Conservation (phyloP, 1,140 invertebrate genomes). For the Propsilocerus akamusi region DNA sequence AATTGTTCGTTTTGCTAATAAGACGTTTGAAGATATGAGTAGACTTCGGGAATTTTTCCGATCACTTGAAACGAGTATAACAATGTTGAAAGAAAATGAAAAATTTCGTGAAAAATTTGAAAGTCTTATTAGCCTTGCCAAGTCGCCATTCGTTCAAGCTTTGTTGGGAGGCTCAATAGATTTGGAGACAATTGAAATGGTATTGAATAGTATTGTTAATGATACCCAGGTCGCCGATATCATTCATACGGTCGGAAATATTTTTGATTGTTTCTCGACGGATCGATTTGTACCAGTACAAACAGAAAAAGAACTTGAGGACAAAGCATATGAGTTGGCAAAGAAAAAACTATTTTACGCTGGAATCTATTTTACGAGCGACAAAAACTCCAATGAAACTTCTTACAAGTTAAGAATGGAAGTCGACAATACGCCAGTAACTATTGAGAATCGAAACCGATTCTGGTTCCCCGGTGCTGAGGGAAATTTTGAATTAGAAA, state of each 20-base stretch:
- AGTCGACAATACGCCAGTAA: slow-evolving; percentile 42
- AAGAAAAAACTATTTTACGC: slow-evolving; percentile 19
- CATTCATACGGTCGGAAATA: slow-evolving; percentile 23
- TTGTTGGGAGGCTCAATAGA: slow-evolving; percentile 17
- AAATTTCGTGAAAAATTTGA: slow-evolving; percentile 18
- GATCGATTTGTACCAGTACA: slow-evolving; percentile 32
- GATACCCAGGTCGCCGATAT: slow-evolving; percentile 17
- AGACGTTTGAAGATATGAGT: slow-evolving; percentile 33
- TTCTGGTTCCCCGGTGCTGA: slow-evolving; percentile 46
- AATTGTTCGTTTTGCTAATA: slow-evolving; percentile 35
- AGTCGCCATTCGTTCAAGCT: slow-evolving; percentile 19
- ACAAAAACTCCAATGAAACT: slow-evolving; percentile 15
- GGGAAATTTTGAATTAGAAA: slow-evolving; percentile 36
- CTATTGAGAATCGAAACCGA: slow-evolving; percentile 33
- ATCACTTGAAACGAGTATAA: slow-evolving; percentile 10
- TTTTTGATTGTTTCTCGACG: slow-evolving; percentile 37
- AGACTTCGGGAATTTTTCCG: slow-evolving; percentile 18
- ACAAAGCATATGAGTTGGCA: slow-evolving; percentile 29
- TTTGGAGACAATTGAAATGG: slow-evolving; percentile 14
- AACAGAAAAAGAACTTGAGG: slow-evolving; percentile 28
- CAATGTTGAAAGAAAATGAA: slow-evolving; percentile 14
- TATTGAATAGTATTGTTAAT: slow-evolving; percentile 14
- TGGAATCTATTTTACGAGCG: slow-evolving; percentile 18
- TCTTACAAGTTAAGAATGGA: slow-evolving; percentile 46
- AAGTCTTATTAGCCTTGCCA: slow-evolving; percentile 16